Conservation (phyloP, 2,797 vertebrate genomes). For the Champsocephalus esox region DNA sequence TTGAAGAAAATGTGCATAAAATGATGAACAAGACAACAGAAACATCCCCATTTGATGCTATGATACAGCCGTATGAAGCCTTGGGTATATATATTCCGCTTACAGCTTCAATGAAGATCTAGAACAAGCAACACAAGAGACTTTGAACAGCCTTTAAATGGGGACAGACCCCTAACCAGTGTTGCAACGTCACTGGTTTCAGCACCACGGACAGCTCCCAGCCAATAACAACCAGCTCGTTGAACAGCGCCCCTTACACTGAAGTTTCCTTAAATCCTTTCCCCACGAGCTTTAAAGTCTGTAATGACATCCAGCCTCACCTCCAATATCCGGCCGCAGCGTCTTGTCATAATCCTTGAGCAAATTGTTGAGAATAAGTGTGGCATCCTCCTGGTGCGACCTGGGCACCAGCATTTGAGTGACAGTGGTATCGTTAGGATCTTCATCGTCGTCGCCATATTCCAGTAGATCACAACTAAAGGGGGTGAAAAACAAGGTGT, state of each 20-base stretch:
- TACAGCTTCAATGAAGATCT: neutral
- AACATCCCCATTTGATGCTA: neutral
- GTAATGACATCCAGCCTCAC: constrained; percentile 72
- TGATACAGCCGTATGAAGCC: no score
- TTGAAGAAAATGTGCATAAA: neutral
- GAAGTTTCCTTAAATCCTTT: neutral
- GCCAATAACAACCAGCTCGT: constrained; percentile 10
- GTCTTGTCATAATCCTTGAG: constrained; percentile 93
- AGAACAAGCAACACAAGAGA: neutral
- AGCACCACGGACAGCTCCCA: constrained; percentile 40
- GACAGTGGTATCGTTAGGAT: constrained; percentile 80
- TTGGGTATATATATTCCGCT: no score
- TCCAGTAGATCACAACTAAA: constrained; percentile 84
- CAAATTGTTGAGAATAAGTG: constrained; percentile 89
- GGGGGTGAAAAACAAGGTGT: neutral
- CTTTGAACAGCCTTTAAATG: neutral
- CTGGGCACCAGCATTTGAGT: constrained; percentile 90
- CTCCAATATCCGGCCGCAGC: constrained; percentile 91
- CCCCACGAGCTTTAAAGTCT: neutral
- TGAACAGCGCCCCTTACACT: neutral
- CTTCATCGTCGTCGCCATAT: constrained; percentile 88
- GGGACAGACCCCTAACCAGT: neutral
- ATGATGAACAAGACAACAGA: neutral
- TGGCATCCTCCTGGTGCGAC: constrained; percentile 92
- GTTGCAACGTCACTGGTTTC: neutral